Evolutionary conservation across 2,888 invertebrate species (phyloP), one percentile per base, ranked within the genome.

Genomic region (Amblyjoppa proteus): DNA sequence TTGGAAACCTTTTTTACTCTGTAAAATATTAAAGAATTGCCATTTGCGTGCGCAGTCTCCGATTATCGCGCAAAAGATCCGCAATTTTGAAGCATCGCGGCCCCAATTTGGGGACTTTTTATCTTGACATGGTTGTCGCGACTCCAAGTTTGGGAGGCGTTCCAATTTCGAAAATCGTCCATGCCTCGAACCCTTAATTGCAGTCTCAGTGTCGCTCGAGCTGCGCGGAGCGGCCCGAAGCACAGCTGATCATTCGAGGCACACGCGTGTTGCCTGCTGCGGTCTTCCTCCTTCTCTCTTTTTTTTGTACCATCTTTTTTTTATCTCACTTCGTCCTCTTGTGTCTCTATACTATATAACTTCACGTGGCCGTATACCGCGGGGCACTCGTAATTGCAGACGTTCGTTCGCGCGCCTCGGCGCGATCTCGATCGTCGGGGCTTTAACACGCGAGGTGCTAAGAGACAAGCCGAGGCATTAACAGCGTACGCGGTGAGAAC

Each of bases 361-460:
- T 76, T 86, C 84, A 80, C 75, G 74, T 66, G 71, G 76, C 77
- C 78, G 74, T 31, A 34, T 64, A 85, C 81, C 88, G 77, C 66
- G 51, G 80, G 70, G 71, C 64, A 73, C 56, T 73, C 76, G 84
- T 76, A 83, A 83, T 83, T 79, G 78, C 75, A 68, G 73, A 74
- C 53, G 80, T 64, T 80, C 56, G 80, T 75, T 70, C 61, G 75
- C 45, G 80, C 51, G 64, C 68, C 45, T 25, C 51, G 71, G 80
- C 76, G 56, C 66, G 84, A 84, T 84, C 84, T 76, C 84, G 80
- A 84, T 84, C 76, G 71, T 31, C 31, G 64, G 34, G 64, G 71
- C 84, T 70, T 68, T 28, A 84, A 84, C 84, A 84, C 84, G 84
- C 80, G 76, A 84, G 84, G 84, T 84, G 80, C 76, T 73, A 84